Base-by-base conservation (phyloP, 2,888 invertebrate genomes). In the Morpho achilles region DNA sequence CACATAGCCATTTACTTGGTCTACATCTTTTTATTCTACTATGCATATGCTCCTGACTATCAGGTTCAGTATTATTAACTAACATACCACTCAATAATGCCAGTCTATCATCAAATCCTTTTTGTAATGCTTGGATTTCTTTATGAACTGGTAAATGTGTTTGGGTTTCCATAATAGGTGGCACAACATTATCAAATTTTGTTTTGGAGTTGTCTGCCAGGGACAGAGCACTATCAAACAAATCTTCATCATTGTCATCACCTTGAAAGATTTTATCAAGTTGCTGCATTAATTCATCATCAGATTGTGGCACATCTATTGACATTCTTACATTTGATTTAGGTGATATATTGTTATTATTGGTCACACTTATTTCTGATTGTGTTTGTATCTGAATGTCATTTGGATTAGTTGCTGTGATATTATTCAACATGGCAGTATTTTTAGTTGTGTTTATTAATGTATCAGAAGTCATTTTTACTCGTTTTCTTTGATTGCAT, bases 251-350 rank as follows among this genome's bases (percentile, higher is more conserved):
- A 72, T 80, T 80, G 32, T 76, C 66, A 59, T 84, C 82, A 43
- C 76, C 75, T 65, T 86, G 78, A 69, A 91, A 91, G n/a, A 91
- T 68, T 68, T 86, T 84, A 67, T 90, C 88, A 65, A 91, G 69
- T 64, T 89, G 86, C 65, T 76, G 74, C 76, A 84, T 80, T 50
- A 91, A 66, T 53, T 88, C 81, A 67, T 88, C 81, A 67, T 85
- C 84, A 22, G 83, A 75, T 50, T 81, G 79, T 64, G 76, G 74
- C 41, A 76, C 69, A 65, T 84, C 82, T 44, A 71, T 66, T 43
- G 75, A 71, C 9, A 69, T 62, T 60, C 67, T 68, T 53, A 63
- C 59, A 9, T 60, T 63, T n/a, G 64, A 58, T 55, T 67, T 67
- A 45, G 66, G 64, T 55, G 69, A 63, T 43, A 57, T 58, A 52